Evolutionary conservation across 2,888 invertebrate species (phyloP), one percentile per base, ranked within the genome.

Genomic region (Andrena bucephala): DNA sequence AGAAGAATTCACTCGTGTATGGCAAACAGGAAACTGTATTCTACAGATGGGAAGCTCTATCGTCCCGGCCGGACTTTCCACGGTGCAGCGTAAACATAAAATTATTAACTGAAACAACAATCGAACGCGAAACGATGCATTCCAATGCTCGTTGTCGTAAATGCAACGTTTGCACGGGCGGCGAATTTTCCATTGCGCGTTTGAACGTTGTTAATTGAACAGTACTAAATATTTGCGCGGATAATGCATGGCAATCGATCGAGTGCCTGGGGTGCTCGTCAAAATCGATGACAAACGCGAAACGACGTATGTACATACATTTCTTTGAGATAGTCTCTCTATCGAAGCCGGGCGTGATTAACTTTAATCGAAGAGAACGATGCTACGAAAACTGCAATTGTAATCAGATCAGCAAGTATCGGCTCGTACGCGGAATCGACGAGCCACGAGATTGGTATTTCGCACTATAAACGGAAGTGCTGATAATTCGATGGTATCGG

Each of bases 401-500:
- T 52, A 48, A 52, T 72, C 50, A 68, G 65, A 79, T 62, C 65
- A 33, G 27, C 60, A 42, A 42, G 42, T 42, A 42, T 42, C 42
- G 13, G 13, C 13, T 70, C 42, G 73, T 68, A 77, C 52, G 66
- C 5, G n/a, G 24, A 75, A 60, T 59, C 57, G 48, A 73, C 71
- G 52, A 52, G 16, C 54, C 67, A 60, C 31, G 72, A 69, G 75
- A 77, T 81, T 81, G 81, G 70, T 82, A 76, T 82, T 76, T 85
- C 66, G 62, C 31, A 62, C 65, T 65, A 66, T 80, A 71, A 81
- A 81, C 78, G 81, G 76, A 75, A 80, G 60, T 63, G 67, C 59
- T 71, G 78, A 86, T 84, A 85, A 85, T 85, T 86, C 81, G 80
- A 83, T 77, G 77, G 79, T 81, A 85, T 81, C 85, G 83, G 68